These are phyloP conservation scores for Onthophagus taurus DNA, from an alignment of 1,140 invertebrate genomes.

Conservation along the genomic window DNA sequence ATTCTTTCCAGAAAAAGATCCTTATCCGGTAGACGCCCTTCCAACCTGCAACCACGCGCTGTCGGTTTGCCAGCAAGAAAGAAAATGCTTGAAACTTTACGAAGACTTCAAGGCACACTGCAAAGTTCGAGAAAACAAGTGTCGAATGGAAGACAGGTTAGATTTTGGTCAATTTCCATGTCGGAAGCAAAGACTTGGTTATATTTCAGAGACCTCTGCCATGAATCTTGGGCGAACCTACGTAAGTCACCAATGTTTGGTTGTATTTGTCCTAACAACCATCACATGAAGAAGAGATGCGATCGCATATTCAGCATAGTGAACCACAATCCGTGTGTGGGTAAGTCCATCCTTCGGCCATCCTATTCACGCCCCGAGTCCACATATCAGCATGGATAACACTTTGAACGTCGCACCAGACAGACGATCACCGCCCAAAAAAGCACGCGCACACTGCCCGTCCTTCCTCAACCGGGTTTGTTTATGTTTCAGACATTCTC, in stretches of 20 bases:
- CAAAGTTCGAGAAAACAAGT: constrained; percentile 71
- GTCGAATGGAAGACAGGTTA: constrained; percentile 80
- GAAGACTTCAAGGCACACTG: constrained; percentile 78
- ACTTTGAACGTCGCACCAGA: too few species aligned
- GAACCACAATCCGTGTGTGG: constrained; percentile 84
- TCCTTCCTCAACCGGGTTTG: neutral
- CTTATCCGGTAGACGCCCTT: constrained; percentile 72
- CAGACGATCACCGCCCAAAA: too few species aligned
- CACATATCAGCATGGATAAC: too few species aligned
- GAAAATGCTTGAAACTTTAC: constrained; percentile 65
- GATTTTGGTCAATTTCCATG: constrained; percentile 17
- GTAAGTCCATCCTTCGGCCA: constrained; percentile 53
- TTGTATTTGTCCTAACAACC: constrained; percentile 83
- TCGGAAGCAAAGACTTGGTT: neutral
- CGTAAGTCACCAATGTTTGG: constrained; percentile 79
- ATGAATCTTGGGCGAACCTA: constrained; percentile 73
- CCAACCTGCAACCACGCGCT: constrained; percentile 81
- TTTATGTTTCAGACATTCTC: constrained; percentile 48
- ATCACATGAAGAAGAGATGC: constrained; percentile 75
- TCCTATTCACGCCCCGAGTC: neutral
- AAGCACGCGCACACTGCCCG: too few species aligned
- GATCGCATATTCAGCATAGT: constrained; percentile 76
- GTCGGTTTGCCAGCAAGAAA: constrained; percentile 67
- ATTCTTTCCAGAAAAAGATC: constrained; percentile 65
- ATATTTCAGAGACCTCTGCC: constrained; percentile 62